Evolutionary conservation across 2,113 vertebrate species (phyloP).

Genomic region (Aix galericulata): DNA sequence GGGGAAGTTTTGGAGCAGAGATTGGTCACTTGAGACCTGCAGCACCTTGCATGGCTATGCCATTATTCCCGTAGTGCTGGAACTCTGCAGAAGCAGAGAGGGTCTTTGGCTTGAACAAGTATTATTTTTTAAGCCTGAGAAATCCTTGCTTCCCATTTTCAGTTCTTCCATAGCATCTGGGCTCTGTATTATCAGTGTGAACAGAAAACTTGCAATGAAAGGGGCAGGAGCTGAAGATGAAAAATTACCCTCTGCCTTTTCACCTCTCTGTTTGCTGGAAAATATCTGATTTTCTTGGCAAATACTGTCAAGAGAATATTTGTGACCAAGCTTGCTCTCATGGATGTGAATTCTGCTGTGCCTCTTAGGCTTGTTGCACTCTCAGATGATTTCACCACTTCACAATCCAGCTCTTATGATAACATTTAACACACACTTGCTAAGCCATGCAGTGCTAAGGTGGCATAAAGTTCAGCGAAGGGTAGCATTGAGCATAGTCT

Average conservation of each 20-base stretch:
- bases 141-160: background rate
- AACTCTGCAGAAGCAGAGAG: background rate
- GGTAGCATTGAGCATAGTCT: slow-evolving; percentile 14
- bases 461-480: slow-evolving; percentile 39
- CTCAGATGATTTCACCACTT: slow-evolving; percentile 72
- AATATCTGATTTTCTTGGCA: slow-evolving; percentile 27
- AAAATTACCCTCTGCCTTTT: background rate
- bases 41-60: background rate
- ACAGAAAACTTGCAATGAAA: background rate
- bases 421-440: slow-evolving; percentile 66
- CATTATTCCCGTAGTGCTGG: background rate
- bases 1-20: background rate
- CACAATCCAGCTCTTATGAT: slow-evolving; percentile 66
- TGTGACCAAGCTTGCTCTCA: background rate
- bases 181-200: background rate
- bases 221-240: background rate
- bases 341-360: background rate
- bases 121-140: background rate
- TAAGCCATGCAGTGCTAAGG: slow-evolving; percentile 41
- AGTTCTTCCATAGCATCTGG: background rate
- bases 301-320: background rate
- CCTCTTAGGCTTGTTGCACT: slow-evolving; percentile 5
- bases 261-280: background rate
- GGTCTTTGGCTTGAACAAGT: background rate
- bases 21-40: background rate